A percentile compares a stretch with the other conserved stretches of the same genome.
Conservation (phyloP, 2,797 vertebrate genomes). For the Dermochelys coriacea region DNA sequence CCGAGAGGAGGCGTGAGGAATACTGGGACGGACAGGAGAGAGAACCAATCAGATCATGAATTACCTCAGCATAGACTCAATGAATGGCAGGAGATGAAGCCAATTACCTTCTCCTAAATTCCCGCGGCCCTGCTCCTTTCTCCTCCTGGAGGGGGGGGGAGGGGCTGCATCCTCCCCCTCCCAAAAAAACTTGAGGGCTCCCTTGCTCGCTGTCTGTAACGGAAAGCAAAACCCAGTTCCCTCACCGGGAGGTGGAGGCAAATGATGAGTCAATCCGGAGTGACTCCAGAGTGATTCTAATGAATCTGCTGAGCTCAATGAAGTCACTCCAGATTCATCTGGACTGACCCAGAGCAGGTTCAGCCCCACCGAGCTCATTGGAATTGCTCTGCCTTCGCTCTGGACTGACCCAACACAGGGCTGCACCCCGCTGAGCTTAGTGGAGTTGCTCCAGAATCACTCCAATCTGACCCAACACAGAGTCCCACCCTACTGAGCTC, state of each 20-base stretch:
- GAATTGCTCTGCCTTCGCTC: neutral
- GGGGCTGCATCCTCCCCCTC: too few species aligned
- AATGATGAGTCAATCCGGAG: neutral
- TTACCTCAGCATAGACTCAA: neutral
- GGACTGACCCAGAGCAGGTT: neutral
- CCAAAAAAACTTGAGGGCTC: neutral
- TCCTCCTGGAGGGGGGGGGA: too few species aligned
- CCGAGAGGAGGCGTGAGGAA: accelerated
- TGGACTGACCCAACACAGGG: neutral
- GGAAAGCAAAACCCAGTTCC: neutral
- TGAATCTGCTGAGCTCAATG: neutral
- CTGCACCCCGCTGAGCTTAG: too few species aligned
- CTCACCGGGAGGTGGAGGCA: accelerated
- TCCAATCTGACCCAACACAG: too few species aligned
- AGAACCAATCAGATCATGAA: neutral
- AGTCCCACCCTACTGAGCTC: neutral
- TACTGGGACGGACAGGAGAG: accelerated
- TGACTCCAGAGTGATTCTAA: neutral
- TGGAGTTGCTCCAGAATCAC: too few species aligned
- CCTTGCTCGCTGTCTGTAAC: neutral
- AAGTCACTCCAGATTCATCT: neutral
- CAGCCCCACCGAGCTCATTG: neutral
- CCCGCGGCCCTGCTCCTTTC: neutral
- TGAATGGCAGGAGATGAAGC: neutral
- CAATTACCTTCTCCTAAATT: neutral